phyloP scores from a whole-genome alignment of 2,888 invertebrate genomes.

The Agrypnus murinus region DNA sequence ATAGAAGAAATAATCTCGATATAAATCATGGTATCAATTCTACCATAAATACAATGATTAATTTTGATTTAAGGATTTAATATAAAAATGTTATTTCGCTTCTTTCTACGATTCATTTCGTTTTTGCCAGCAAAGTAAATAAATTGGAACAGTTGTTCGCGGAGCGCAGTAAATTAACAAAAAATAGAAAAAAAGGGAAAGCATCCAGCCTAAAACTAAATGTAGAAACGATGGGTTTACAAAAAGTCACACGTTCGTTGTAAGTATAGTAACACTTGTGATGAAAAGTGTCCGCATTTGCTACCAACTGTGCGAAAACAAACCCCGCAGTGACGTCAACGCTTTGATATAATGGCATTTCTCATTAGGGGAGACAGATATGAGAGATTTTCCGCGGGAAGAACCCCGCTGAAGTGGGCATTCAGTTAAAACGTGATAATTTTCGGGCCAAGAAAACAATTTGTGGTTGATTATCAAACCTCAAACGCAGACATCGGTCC shows the following conservation, averaged over 20 bases:
- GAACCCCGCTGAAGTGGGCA: slow-evolving; percentile 45
- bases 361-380: slow-evolving; percentile 58
- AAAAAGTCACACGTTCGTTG: slow-evolving; percentile 58
- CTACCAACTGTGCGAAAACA: slow-evolving; percentile 60
- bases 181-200: too few relatives aligned
- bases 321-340: slow-evolving; percentile 53
- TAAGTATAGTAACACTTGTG: slow-evolving; percentile 55
- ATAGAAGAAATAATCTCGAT: too few relatives aligned
- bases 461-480: slow-evolving; percentile 21
- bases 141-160: too few relatives aligned
- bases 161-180: too few relatives aligned
- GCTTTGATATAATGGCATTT: slow-evolving; percentile 59
- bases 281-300: slow-evolving; percentile 59
- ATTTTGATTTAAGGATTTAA: too few relatives aligned
- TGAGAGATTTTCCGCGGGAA: slow-evolving; percentile 48
- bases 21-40: too few relatives aligned
- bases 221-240: slow-evolving; percentile 59
- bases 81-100: too few relatives aligned
- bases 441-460: slow-evolving; percentile 40
- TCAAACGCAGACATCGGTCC: too few relatives aligned
- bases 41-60: too few relatives aligned
- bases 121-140: too few relatives aligned
- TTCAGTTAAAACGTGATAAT: slow-evolving; percentile 40
- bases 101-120: too few relatives aligned
- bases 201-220: slow-evolving; percentile 27